Evolutionary conservation across 2,888 invertebrate genomes (phyloP), one percentile per base, ranked within the genome.

Genomic region (Periphyllus acericola): DNA sequence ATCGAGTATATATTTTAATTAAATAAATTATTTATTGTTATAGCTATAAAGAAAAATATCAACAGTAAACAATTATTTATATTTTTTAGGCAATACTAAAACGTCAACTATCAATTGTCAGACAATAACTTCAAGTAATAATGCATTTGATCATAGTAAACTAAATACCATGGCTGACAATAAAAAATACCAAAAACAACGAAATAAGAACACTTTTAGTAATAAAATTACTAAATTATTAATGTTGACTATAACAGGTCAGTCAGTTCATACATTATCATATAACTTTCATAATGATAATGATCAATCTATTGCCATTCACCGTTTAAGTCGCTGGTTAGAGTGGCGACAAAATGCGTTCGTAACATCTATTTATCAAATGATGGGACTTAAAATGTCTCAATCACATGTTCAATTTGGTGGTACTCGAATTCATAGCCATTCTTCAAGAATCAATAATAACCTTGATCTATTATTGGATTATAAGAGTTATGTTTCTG

Each of bases 301-400:
- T 34, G 19, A 81, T 46, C 74, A 72, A 3, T 40, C 66, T 34
- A 32, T 21, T 46, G 40, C 46, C 36, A n/a, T 74, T 5, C 74
- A 74, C 5, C 52, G 55, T 36, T 81, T 87, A 3, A 60, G 87
- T 25, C 60, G 66, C n/a, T 87, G 87, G 87, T 75, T 87, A n/a
- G 87, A 87, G 66, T 81, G 74, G 81, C 36, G 87, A 66, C 60
- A 5, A 6, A 46, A 17, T 1, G 60, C 17, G n/a, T 46, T 81
- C 6, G 32, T 32, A 17, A 46, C 81, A 32, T 72, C 74, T 72
- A 32, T 75, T 32, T 81, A 60, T 66, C 21, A 87, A 1, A 74
- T 72, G 80, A 40, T 81, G 34, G 87, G 87, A 32, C 14, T 87
- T 17, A 75, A 9, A 17, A 81, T 40, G 8, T 8, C 79, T n/a